Evolutionary conservation across 2,113 vertebrate species (phyloP).

Genomic region (Corythornis madagascariensis): DNA sequence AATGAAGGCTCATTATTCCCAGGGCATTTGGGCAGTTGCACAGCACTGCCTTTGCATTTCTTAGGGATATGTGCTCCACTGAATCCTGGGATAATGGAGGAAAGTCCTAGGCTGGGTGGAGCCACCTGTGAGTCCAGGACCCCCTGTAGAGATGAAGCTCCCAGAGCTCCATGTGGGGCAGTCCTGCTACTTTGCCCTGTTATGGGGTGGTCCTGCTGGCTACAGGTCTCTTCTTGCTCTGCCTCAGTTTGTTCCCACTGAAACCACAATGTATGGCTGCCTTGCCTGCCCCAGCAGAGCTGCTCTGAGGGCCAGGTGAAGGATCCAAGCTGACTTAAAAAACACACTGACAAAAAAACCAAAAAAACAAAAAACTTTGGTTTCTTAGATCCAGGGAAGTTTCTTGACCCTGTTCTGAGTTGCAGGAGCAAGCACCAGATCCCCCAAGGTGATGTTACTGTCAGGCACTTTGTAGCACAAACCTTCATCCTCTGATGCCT

Average conservation of each 20-base stretch:
- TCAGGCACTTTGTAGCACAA: neutral
- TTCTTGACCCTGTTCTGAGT: neutral
- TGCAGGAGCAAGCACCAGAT: neutral
- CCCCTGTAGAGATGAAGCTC: neutral
- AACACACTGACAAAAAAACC: neutral
- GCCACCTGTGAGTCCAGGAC: rapidly evolving
- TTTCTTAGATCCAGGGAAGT: neutral
- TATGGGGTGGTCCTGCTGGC: neutral
- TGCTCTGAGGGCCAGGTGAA: neutral
- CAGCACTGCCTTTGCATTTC: neutral
- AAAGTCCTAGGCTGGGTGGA: neutral
- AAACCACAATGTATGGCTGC: rapidly evolving
- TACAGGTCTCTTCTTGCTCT: neutral
- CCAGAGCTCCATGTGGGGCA: neutral
- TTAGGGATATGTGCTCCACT: neutral
- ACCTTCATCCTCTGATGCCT: neutral
- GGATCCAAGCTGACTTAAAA: neutral
- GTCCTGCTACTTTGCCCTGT: neutral
- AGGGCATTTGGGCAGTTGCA: neutral
- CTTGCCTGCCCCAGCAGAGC: neutral
- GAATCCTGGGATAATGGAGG: neutral
- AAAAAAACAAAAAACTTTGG: neutral
- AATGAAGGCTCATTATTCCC: neutral
- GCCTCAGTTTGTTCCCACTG: neutral
- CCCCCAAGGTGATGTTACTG: neutral